Conservation (phyloP, 1,140 invertebrate species). For the Polypedilum vanderplanki region DNA sequence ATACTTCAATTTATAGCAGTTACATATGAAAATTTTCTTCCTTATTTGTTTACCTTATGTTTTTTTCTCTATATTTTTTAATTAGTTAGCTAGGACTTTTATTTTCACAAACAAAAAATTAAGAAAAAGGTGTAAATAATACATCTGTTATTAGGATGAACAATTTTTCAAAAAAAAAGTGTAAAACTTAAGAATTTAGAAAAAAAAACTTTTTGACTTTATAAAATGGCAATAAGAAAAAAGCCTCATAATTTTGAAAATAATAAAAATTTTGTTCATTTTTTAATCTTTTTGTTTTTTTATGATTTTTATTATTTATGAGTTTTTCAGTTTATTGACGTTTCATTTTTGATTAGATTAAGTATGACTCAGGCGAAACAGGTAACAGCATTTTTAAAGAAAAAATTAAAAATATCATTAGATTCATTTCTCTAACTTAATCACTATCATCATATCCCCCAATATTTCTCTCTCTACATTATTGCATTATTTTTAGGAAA, state of each 20-base stretch:
- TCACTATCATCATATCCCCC: too few species aligned
- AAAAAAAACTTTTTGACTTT: too few species aligned
- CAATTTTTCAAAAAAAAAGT: too few species aligned
- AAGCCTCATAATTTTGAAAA: too few species aligned
- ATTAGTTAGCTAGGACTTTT: neutral
- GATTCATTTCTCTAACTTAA: too few species aligned
- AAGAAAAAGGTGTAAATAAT: too few species aligned
- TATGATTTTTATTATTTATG: neutral
- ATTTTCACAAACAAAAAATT: neutral
- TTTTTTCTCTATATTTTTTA: neutral
- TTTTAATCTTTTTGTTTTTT: neutral
- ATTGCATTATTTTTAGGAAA: too few species aligned
- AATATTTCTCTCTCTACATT: too few species aligned
- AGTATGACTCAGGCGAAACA: neutral
- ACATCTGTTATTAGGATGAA: too few species aligned
- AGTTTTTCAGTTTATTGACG: neutral
- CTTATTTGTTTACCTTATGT: neutral
- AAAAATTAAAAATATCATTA: too few species aligned
- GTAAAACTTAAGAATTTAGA: too few species aligned
- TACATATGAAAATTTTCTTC: neutral
- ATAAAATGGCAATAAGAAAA: too few species aligned
- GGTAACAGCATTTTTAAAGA: neutral
- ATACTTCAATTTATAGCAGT: neutral
- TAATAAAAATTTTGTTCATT: neutral
- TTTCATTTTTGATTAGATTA: slow-evolving; percentile 13